A percentile compares a stretch with the other conserved stretches of the same genome.
These are phyloP conservation scores for Pterocles burchelli DNA, from an alignment of 2,113 vertebrate genomes.

Conservation along the genomic window DNA sequence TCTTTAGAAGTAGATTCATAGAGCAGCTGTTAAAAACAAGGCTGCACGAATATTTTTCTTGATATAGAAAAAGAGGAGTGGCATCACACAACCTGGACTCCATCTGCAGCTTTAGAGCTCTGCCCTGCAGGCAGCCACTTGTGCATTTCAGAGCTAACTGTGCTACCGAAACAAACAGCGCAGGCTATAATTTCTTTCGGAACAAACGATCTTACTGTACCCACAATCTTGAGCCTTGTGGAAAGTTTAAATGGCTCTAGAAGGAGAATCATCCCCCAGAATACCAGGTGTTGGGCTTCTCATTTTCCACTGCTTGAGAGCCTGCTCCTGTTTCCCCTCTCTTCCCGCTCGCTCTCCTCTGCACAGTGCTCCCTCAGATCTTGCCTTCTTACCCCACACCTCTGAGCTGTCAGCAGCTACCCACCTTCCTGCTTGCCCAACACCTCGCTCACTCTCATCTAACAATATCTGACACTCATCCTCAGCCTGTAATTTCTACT, in stretches of 20 bases:
- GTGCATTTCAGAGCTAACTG: neutral
- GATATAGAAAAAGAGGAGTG: neutral
- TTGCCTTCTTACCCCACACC: neutral
- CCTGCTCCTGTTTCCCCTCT: neutral
- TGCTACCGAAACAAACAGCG: neutral
- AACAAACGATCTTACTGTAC: neutral
- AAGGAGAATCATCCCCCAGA: neutral
- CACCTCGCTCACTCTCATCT: neutral
- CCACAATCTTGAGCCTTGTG: neutral
- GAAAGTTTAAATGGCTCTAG: neutral
- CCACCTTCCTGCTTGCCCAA: slow-evolving; percentile 46
- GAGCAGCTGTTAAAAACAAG: neutral
- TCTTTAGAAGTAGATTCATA: neutral
- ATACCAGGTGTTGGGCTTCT: neutral
- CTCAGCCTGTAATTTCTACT: slow-evolving; percentile 44
- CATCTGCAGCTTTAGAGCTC: neutral
- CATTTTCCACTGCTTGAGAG: neutral
- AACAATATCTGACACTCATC: slow-evolving; percentile 36
- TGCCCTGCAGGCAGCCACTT: neutral
- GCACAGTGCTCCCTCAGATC: neutral
- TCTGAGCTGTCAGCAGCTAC: slow-evolving; percentile 33
- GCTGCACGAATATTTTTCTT: neutral
- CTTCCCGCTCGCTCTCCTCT: neutral
- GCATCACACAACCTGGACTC: neutral
- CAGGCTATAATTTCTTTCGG: neutral